Base-by-base conservation (phyloP, 2,888 invertebrate genomes). In the Eupeodes luniger region DNA sequence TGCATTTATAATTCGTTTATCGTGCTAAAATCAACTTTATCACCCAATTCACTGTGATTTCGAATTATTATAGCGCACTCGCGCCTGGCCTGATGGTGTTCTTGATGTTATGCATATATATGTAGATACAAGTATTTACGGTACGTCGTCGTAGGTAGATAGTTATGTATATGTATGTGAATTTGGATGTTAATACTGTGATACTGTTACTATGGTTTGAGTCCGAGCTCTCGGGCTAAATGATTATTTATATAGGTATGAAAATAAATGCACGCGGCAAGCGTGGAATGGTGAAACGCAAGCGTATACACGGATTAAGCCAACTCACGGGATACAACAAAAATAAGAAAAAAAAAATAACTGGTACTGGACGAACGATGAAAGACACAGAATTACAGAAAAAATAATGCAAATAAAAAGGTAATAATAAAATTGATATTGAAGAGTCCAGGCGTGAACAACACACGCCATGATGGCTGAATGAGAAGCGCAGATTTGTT, bases 21-120 rank as follows among this genome's bases (percentile, higher is more conserved):
- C 90, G 88, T 89, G 85, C 81, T 85, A 86, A 90, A 88, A 89
- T 90, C 90, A 89, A 83, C 85, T 90, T 90, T 90, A 90, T 89
- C 88, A 89, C 88, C 89, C 84, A 87, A 84, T 87, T 87, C 84
- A 77, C 76, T 44, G 85, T 82, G 89, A 89, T 89, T 85, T 89
- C 89, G 81, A 89, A 89, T 89, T 89, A 89, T 89, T 89, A 89
- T 82, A 77, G 87, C 84, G 81, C 85, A 67, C 84, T 80, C 83
- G 62, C 49, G 78, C 53, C 27, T 27, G 27, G 64, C 27, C 51
- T 6, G 12, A 55, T 70, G 53, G 44, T 62, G 62, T 79, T 40
- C 67, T 72, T 40, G 40, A 40, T 40, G 4, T 67, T 62, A 34
- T 69, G 67, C 27, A 27, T 27, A 27, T 27, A 27, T 27, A 27